Conservation (phyloP, 1,140 invertebrate species). For the Papilio helenus region DNA sequence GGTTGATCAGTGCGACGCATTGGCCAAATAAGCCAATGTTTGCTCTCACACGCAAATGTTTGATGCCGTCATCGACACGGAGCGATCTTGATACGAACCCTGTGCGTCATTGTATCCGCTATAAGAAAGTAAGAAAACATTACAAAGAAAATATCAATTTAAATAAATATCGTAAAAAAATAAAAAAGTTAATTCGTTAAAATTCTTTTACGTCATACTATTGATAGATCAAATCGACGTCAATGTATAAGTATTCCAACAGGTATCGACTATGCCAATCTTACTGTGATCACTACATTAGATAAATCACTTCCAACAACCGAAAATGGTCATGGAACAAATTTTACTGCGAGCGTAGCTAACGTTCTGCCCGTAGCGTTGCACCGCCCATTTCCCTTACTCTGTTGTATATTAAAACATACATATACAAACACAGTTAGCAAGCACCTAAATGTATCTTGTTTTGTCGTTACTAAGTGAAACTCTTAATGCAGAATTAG, state of each 20-base stretch:
- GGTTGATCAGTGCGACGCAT: slow-evolving; percentile 25
- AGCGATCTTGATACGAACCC: not conserved
- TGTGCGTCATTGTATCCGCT: slow-evolving; percentile 5
- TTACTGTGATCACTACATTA: not conserved
- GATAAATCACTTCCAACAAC: not conserved
- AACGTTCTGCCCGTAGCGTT: not conserved
- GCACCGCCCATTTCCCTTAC: not conserved
- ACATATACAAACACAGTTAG: too few species aligned
- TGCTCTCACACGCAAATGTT: slow-evolving; percentile 35
- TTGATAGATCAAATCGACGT: too few species aligned
- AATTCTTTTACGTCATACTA: too few species aligned
- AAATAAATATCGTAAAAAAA: too few species aligned
- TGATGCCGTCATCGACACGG: slow-evolving; percentile 24
- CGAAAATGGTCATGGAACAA: slow-evolving; percentile 1
- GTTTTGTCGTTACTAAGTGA: too few species aligned
- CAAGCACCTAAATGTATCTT: too few species aligned
- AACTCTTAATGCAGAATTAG: too few species aligned
- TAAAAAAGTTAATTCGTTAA: too few species aligned
- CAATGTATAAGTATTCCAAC: not conserved
- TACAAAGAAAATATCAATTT: not conserved
- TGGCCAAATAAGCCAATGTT: slow-evolving; percentile 39
- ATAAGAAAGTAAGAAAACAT: not conserved
- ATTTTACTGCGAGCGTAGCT: slow-evolving; percentile 26
- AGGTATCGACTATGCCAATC: not conserved
- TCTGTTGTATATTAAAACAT: too few species aligned